Conservation (phyloP, 1,140 invertebrate genomes). For the Steinernema feltiae region DNA sequence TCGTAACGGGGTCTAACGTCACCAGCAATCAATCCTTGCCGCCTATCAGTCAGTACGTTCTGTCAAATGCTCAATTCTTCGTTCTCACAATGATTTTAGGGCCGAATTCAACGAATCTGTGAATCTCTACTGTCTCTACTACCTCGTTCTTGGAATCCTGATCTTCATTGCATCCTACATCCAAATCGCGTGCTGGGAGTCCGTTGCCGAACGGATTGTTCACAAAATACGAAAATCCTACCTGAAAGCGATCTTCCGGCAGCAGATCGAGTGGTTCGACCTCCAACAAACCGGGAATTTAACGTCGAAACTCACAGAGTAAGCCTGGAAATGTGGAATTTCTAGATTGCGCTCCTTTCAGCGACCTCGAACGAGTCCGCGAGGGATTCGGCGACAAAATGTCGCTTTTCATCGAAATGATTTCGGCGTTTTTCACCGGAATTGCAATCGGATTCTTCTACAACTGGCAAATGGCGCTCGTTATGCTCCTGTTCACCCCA, state of each 20-base stretch:
- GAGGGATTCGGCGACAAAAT: conserved; percentile 84
- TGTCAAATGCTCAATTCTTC: no score
- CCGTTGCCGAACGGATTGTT: conserved; percentile 65
- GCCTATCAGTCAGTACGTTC: conserved; percentile 44
- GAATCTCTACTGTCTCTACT: conserved; percentile 47
- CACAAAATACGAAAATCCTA: conserved; percentile 69
- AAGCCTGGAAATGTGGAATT: conserved; percentile 61
- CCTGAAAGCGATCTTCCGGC: conserved; percentile 71
- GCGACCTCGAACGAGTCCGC: conserved; percentile 78
- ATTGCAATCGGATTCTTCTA: conserved; percentile 56
- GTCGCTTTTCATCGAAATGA: conserved; percentile 70
- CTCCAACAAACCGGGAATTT: conserved; percentile 78
- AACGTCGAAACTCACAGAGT: conserved; percentile 80
- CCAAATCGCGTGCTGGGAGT: conserved; percentile 60
- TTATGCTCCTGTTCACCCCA: conserved; percentile 54
- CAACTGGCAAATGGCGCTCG: conserved; percentile 56
- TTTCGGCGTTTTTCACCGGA: conserved; percentile 63
- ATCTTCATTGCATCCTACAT: conserved; percentile 57
- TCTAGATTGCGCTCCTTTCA: conserved; percentile 14
- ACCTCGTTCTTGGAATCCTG: conserved; percentile 46
- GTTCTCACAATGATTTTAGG: no score
- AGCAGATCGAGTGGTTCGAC: conserved; percentile 87
- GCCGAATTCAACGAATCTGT: conserved; percentile 52
- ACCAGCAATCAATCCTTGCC: neutral
- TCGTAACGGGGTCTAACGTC: conserved; percentile 35